Evolutionary conservation across 1,140 invertebrate species (phyloP), one percentile per base, ranked within the genome.

Genomic region (Elysia chlorotica): DNA sequence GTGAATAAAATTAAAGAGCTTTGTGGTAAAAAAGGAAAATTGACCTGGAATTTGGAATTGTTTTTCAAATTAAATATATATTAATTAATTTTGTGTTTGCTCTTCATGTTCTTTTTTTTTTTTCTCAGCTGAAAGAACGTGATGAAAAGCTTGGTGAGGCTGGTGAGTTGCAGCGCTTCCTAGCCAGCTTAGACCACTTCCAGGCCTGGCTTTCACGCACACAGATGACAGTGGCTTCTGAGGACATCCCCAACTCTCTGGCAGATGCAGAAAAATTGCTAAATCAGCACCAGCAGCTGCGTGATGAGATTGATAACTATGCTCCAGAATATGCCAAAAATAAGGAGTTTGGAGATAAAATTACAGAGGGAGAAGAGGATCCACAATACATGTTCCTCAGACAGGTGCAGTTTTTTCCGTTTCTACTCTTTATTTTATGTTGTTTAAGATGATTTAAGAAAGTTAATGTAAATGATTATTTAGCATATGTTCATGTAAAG

Each of bases 351-450:
- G 98, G 98, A 63, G 96, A 99, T 83, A 92, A 94, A 81, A 91
- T 98, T 67, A 97, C 96, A 63, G 93, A 93, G 71, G 96, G 83
- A 61, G 90, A 91, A 77, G 79, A 82, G 56, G 98, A 99, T 89
- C 96, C 97, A 67, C 97, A 99, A 88, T 99, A 99, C 88, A 98
- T 99, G 96, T 99, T 99, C 92, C 88, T 99, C 79, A 91, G 96
- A 65, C 96, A 98, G 82, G 87, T 67, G 2, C 38, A 33, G 31
- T 28, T 68, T 65, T 31, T 72, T 17, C 25, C 6, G 14, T 59
- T 59, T 10, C 25, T 28, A 17, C 6, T 59, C 25, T n/a, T n/a
- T n/a, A n/a, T n/a, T n/a, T n/a, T n/a, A n/a, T n/a, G n/a, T n/a
- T n/a, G n/a, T n/a, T n/a, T n/a, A n/a, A n/a, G n/a, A n/a, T n/a